phyloP scores from a whole-genome alignment of 2,797 vertebrate genomes.

The Pseudomugil gertrudae region DNA sequence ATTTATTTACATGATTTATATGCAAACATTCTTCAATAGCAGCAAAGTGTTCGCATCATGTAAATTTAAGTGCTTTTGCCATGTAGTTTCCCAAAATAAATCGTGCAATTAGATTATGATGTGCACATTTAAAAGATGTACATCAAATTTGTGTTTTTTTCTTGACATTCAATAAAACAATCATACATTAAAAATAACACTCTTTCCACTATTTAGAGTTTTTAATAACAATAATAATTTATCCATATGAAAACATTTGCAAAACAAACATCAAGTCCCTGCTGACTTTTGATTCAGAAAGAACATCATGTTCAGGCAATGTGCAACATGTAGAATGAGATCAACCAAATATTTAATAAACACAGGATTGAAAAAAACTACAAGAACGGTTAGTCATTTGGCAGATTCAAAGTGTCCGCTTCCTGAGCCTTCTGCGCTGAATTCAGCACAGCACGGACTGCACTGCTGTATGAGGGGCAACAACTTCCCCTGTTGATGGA shows the following conservation, averaged over 20 bases:
- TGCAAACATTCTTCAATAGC: neutral
- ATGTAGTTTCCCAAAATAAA: neutral
- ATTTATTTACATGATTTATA: neutral
- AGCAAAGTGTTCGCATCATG: slow-evolving; percentile 3
- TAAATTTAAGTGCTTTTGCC: neutral
- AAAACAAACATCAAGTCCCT: slow-evolving; percentile 22
- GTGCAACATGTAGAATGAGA: slow-evolving; percentile 24
- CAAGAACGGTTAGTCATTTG: slow-evolving; percentile 72
- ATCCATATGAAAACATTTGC: slow-evolving; percentile 17
- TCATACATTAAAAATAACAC: neutral
- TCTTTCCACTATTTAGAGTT: slow-evolving; percentile 19
- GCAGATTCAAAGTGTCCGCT: slow-evolving; percentile 59
- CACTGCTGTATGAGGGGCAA: slow-evolving; percentile 88
- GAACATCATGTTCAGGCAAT: slow-evolving; percentile 34
- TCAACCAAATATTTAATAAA: slow-evolving; percentile 50
- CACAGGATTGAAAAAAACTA: slow-evolving; percentile 36
- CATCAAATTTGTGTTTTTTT: neutral
- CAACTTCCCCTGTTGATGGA: slow-evolving; percentile 90
- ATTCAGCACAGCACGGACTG: slow-evolving; percentile 73
- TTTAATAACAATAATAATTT: slow-evolving; percentile 31
- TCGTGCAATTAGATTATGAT: neutral
- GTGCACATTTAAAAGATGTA: slow-evolving; percentile 3
- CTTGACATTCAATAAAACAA: slow-evolving; percentile 4
- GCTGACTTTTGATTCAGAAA: slow-evolving; percentile 43
- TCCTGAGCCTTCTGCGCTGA: slow-evolving; percentile 69